Percentiles rank a stretch among this genome's conserved stretches.
Evolutionary conservation across 35 echinoderm and acorn worm species (phyloP).

Genomic region (Acanthaster planci): DNA sequence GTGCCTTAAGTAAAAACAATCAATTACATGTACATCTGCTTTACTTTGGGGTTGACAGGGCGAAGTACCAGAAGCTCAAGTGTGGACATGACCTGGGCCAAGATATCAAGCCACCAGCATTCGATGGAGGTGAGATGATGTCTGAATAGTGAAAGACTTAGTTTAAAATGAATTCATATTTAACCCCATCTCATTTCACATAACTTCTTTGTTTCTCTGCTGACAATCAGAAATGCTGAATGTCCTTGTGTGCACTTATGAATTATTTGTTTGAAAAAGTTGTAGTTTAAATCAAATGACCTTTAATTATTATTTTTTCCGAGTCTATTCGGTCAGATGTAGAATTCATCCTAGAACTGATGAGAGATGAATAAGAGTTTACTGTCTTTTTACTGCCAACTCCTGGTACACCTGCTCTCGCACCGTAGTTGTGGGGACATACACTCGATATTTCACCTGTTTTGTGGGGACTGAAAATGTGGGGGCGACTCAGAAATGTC

Average conservation of each 20-base stretch:
- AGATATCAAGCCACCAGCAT: conserved; percentile 87
- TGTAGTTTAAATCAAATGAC: too few relatives aligned
- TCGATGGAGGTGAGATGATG: conserved; percentile 86
- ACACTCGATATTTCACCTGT: too few relatives aligned
- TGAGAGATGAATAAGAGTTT: too few relatives aligned
- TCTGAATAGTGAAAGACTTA: not conserved
- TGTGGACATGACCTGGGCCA: conserved; percentile 75
- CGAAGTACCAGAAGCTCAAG: conserved; percentile 91
- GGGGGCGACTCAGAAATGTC: too few relatives aligned
- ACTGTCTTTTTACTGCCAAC: too few relatives aligned
- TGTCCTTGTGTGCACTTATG: not conserved
- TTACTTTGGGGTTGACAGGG: conserved; percentile 50
- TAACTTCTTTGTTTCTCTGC: not conserved
- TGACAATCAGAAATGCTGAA: not conserved
- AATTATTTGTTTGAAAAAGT: too few relatives aligned
- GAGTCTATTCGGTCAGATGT: too few relatives aligned
- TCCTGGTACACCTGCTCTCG: too few relatives aligned
- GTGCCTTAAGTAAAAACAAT: not conserved
- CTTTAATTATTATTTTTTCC: too few relatives aligned
- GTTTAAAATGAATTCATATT: not conserved
- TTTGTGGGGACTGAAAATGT: too few relatives aligned
- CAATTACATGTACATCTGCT: conserved; percentile 32
- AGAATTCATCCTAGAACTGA: too few relatives aligned
- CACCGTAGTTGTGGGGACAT: too few relatives aligned
- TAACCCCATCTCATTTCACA: not conserved